phyloP scores from a whole-genome alignment of 2,888 invertebrate species.

The Eumacrocentrus americanus region DNA sequence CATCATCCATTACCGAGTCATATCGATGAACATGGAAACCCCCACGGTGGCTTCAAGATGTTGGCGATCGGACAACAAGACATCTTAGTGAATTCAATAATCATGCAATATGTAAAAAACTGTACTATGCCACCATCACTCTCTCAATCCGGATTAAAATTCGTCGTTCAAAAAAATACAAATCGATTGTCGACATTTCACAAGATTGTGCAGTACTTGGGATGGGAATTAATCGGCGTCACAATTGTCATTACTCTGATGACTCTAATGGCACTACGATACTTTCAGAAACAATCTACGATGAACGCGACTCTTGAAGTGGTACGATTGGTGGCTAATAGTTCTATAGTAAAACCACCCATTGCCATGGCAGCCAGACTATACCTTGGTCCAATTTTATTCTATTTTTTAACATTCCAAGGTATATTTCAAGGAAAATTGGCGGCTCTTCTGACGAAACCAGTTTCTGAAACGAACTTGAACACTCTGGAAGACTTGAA shows the following conservation, averaged over 20 bases:
- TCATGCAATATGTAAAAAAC: background rate
- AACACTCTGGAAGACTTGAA: background rate
- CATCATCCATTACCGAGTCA: background rate
- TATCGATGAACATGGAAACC: background rate
- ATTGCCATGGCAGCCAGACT: background rate
- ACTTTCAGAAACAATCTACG: background rate
- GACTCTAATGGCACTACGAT: background rate
- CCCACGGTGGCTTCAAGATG: background rate
- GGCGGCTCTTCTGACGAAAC: background rate
- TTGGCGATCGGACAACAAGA: background rate
- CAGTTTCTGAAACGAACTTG: background rate
- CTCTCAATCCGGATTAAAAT: background rate
- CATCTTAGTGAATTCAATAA: background rate
- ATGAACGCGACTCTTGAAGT: background rate
- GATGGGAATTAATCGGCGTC: background rate
- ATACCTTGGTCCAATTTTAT: background rate
- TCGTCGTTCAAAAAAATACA: background rate
- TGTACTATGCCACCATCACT: background rate
- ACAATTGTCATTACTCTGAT: background rate
- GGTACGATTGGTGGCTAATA: too few relatives aligned
- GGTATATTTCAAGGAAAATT: background rate
- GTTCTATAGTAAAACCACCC: too few relatives aligned
- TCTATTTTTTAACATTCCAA: background rate
- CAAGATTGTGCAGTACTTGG: background rate
- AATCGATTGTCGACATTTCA: background rate